Conservation (phyloP, 92 coral and sea anemone species). For the Paragorgia papillata region DNA sequence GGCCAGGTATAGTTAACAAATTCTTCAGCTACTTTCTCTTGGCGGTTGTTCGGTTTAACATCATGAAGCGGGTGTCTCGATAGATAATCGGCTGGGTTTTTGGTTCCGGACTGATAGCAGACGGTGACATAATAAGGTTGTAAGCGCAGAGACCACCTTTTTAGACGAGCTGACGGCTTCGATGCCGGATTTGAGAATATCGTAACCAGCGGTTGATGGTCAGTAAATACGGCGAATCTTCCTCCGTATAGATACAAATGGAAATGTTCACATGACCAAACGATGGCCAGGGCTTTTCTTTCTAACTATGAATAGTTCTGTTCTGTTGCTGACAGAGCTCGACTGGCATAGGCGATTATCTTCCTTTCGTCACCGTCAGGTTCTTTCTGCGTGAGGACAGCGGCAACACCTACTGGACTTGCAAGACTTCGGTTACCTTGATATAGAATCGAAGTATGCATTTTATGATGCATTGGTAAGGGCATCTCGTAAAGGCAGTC, state of each 20-base stretch:
- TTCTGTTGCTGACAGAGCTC: conserved; percentile 12
- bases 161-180: no score
- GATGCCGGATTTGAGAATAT: no score
- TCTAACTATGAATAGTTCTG: conserved; percentile 34
- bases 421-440: conserved; percentile 25
- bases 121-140: no score
- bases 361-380: no score
- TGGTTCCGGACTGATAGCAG: no score
- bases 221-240: conserved; percentile 34
- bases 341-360: conserved; percentile 24
- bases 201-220: conserved; percentile 38
- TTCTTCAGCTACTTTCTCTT: conserved; percentile 39
- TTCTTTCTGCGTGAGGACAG: conserved; percentile 20
- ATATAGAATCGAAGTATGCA: conserved; percentile 42
- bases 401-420: conserved; percentile 27
- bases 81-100: conserved; percentile 17
- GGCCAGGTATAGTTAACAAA: conserved; percentile 33
- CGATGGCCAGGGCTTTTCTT: conserved; percentile 24
- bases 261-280: conserved; percentile 33
- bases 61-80: conserved; percentile 11
- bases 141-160: no score
- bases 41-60: conserved; percentile 5
- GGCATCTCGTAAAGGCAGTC: conserved; percentile 31
- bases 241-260: conserved; percentile 22
- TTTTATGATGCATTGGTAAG: conserved; percentile 27